Evolutionary conservation across 2,888 invertebrate species (phyloP), one percentile per base, ranked within the genome.

Genomic region (Epirrhoe alternata): DNA sequence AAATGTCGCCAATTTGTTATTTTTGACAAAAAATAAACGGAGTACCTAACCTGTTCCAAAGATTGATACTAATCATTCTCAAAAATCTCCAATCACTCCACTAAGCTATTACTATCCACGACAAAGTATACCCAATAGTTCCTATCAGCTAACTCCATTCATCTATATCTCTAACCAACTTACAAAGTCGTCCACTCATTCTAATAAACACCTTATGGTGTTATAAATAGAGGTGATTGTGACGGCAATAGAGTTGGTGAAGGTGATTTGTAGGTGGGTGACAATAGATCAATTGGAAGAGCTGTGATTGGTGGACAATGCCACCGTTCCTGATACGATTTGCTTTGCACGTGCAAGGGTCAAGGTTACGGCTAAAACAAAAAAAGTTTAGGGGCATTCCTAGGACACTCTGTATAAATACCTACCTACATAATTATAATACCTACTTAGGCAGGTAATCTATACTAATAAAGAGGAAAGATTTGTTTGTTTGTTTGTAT

Each of bases 261-360:
- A 64, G 68, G 71, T 71, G 69, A 68, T 68, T 70, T 72, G 75
- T 76, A 73, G 76, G 74, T 76, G 75, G 74, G 49, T 70, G 54
- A 77, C 73, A 77, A 77, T 76, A 70, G 73, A 58, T 60, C 77
- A 79, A 81, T 80, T 80, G 77, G 62, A 35, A 56, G 42, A 59
- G 64, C 30, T 58, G 70, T 75, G 79, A 81, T 81, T 80, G 79
- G 74, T 69, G 68, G 64, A 81, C 79, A 80, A 81, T 77, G 80
- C 69, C 73, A 68, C 24, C 16, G 24, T 6, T 56, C 57, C 30
- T 57, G 64, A 64, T 64, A 59, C 30, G 49, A 33, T 35, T 30
- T 35, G 35, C 50, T 56, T 61, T 53, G 61, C 61, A 61, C 53
- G 55, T 47, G 59, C 8, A 8, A 30, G 30, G 58, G 47, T 65